Evolutionary conservation across 2,888 invertebrate genomes (phyloP).

Genomic region (Eristalis intricaria): DNA sequence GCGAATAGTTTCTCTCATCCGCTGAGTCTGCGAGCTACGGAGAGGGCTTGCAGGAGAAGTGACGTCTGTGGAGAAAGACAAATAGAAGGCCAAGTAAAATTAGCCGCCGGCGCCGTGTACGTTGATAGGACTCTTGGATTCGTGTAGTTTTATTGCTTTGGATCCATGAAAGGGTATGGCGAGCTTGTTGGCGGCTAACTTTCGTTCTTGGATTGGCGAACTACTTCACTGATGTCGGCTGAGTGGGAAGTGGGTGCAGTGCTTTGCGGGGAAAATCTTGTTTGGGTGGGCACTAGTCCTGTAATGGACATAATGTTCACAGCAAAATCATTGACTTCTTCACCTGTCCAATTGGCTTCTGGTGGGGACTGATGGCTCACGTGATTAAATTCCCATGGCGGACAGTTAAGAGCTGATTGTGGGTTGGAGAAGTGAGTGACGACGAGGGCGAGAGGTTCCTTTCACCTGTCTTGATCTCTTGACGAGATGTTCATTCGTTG

Average conservation of each 20-base stretch:
- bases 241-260: background rate
- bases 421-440: background rate
- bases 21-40: background rate
- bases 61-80: background rate
- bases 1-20: constrained; percentile 15
- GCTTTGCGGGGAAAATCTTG: background rate
- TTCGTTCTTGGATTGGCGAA: background rate
- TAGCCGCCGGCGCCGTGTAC: background rate
- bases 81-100: background rate
- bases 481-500: background rate
- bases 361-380: background rate
- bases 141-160: background rate
- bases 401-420: too few species aligned
- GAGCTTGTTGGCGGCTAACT: background rate
- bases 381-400: background rate
- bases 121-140: background rate
- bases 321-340: background rate
- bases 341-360: background rate
- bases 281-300: background rate
- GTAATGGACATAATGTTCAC: background rate
- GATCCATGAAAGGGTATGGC: background rate
- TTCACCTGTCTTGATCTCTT: background rate
- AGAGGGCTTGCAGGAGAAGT: background rate
- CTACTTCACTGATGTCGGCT: background rate
- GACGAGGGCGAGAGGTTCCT: background rate